Percentiles rank a stretch among this genome's conserved stretches.
These are phyloP conservation scores for Sminthurinus aureus DNA, from an alignment of 2,888 invertebrate genomes.

Conservation along the genomic window DNA sequence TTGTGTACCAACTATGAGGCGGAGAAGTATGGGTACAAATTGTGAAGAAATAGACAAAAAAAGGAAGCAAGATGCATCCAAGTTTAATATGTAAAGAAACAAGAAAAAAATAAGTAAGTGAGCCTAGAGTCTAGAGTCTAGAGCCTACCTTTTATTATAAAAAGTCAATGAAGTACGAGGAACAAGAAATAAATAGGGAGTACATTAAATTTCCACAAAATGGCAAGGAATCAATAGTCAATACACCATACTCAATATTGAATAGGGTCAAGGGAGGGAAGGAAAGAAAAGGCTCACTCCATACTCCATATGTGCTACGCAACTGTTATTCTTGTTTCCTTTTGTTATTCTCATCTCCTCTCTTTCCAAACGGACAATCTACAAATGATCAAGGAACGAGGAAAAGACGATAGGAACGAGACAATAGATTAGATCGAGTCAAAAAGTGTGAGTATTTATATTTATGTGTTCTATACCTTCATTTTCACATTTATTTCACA, in stretches of 20 bases:
- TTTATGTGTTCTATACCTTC: no score
- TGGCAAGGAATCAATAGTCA: constrained; percentile 41
- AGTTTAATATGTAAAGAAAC: neutral
- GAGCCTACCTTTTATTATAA: constrained; percentile 15
- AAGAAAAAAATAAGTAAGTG: neutral
- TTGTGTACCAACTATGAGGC: neutral
- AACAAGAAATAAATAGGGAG: constrained; percentile 23
- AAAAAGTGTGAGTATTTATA: neutral
- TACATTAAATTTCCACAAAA: constrained; percentile 54
- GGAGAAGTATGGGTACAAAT: neutral
- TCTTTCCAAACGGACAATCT: neutral
- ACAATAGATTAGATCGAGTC: constrained; percentile 13
- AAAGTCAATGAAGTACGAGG: constrained; percentile 47
- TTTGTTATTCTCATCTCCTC: neutral
- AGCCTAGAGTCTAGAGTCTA: no score
- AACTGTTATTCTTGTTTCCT: neutral
- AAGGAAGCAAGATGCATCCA: neutral
- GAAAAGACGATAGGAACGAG: constrained; percentile 6
- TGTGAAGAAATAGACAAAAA: neutral
- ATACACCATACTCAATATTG: neutral
- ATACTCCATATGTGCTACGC: constrained; percentile 12
- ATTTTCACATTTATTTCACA: constrained; percentile 33
- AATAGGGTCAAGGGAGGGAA: constrained; percentile 39
- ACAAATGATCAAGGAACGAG: neutral
- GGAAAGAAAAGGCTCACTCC: constrained; percentile 3